These are phyloP conservation scores for Zosterops borbonicus DNA, from an alignment of 2,113 vertebrate genomes.

Conservation along the genomic window DNA sequence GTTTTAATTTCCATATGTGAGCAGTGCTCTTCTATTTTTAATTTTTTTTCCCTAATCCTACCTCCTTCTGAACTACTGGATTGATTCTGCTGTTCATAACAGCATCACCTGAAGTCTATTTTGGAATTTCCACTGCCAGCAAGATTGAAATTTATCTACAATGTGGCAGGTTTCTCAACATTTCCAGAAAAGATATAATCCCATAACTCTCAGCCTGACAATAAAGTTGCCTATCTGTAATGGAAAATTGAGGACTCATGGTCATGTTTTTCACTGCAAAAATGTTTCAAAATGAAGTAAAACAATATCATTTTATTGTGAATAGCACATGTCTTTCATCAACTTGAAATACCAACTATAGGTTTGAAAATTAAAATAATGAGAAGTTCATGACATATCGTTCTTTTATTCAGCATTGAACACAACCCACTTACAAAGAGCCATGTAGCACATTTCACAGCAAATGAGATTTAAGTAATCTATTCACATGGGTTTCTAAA, in stretches of 20 bases:
- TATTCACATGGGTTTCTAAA: slow-evolving; percentile 39
- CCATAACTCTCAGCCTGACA: slow-evolving; percentile 16
- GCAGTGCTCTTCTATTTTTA: slow-evolving; percentile 24
- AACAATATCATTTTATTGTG: background rate
- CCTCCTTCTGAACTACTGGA: slow-evolving; percentile 46
- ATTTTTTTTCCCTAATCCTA: slow-evolving; percentile 20
- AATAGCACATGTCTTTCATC: background rate
- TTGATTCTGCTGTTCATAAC: slow-evolving; percentile 63
- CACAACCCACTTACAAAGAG: slow-evolving; percentile 1
- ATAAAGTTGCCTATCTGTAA: slow-evolving; percentile 58
- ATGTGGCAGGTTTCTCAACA: slow-evolving; percentile 51
- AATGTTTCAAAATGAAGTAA: slow-evolving; percentile 40
- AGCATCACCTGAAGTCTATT: slow-evolving; percentile 49
- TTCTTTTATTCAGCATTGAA: slow-evolving; percentile 6
- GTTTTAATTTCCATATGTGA: slow-evolving; percentile 74
- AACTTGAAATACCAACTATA: slow-evolving; percentile 33
- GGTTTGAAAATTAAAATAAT: slow-evolving; percentile 47
- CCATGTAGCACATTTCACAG: slow-evolving; percentile 11
- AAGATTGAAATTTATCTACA: slow-evolving; percentile 54
- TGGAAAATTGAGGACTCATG: slow-evolving; percentile 43
- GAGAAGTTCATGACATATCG: background rate
- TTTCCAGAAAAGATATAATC: slow-evolving; percentile 49
- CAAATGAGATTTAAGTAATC: slow-evolving; percentile 46
- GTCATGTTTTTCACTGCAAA: slow-evolving; percentile 32
- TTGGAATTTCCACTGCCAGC: slow-evolving; percentile 1